phyloP scores from a whole-genome alignment of 2,888 invertebrate genomes.

The Spicauda simplicius region DNA sequence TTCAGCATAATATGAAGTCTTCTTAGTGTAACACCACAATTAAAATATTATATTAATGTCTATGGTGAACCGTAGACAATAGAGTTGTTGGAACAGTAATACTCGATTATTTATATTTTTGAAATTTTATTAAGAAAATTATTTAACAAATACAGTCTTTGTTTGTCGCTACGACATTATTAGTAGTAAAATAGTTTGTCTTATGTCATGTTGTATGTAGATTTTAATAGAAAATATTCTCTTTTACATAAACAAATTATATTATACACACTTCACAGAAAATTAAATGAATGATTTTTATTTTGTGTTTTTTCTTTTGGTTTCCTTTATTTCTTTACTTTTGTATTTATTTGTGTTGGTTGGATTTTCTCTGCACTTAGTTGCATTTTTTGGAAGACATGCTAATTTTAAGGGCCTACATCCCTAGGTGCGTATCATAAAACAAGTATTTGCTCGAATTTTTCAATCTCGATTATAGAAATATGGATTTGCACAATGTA shows the following conservation, averaged over 20 bases:
- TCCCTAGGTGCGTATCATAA: conserved; percentile 36
- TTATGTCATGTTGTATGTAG: conserved; percentile 76
- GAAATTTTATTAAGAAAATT: conserved; percentile 71
- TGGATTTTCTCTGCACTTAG: conserved; percentile 37
- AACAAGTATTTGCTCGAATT: conserved; percentile 26
- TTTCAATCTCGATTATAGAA: conserved; percentile 40
- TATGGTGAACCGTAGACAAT: conserved; percentile 76
- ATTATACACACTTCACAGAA: conserved; percentile 72
- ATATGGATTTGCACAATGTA: conserved; percentile 68
- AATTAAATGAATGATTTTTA: conserved; percentile 80
- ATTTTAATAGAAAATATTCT: conserved; percentile 74
- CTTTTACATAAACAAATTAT: conserved; percentile 71
- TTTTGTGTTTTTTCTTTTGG: conserved; percentile 53
- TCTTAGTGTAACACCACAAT: conserved; percentile 61
- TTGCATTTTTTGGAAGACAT: conserved; percentile 15
- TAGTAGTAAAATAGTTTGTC: conserved; percentile 64
- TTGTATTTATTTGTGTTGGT: conserved; percentile 43
- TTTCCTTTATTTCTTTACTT: conserved; percentile 57
- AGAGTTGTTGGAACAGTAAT: conserved; percentile 81
- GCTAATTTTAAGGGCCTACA: conserved; percentile 43
- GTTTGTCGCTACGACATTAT: conserved; percentile 73
- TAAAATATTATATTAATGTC: conserved; percentile 66
- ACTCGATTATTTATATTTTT: conserved; percentile 83
- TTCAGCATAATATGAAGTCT: conserved; percentile 43
- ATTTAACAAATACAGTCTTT: conserved; percentile 66